phyloP scores from a whole-genome alignment of 1,140 invertebrate species.

The Euwallacea fornicatus region DNA sequence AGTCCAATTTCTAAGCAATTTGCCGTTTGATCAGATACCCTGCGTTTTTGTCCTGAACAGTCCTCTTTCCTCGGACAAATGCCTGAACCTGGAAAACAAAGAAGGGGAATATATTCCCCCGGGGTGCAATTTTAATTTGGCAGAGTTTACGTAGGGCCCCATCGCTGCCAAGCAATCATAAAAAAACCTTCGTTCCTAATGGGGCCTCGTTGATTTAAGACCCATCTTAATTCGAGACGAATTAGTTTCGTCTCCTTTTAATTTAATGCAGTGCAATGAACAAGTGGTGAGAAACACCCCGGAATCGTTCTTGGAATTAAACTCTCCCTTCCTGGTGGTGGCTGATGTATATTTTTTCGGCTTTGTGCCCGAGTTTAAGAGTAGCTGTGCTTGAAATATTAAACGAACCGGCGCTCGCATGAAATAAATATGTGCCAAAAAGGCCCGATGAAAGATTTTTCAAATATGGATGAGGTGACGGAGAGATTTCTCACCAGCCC shows the following conservation, averaged over 20 bases:
- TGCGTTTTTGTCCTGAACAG: too few species aligned
- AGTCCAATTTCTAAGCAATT: too few species aligned
- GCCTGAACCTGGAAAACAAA: not conserved
- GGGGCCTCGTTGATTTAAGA: conserved; percentile 3
- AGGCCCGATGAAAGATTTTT: conserved; percentile 1
- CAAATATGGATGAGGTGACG: not conserved
- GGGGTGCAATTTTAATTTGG: conserved; percentile 1
- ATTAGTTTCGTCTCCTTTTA: not conserved
- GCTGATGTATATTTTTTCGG: not conserved
- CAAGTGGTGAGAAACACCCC: not conserved
- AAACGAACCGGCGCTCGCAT: not conserved
- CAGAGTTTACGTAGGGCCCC: not conserved
- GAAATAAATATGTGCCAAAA: conserved; percentile 2
- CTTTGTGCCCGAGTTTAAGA: not conserved
- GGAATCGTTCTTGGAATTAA: not conserved
- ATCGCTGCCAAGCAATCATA: not conserved
- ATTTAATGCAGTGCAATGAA: not conserved
- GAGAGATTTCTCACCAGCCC: not conserved
- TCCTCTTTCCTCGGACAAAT: too few species aligned
- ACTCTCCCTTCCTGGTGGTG: not conserved
- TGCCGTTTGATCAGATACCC: too few species aligned
- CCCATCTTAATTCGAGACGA: not conserved
- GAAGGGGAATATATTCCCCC: not conserved
- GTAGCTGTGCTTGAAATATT: not conserved
- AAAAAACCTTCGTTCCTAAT: not conserved